Percentiles rank a stretch among this genome's conserved stretches.
phyloP scores from a whole-genome alignment of 37 sponge, comb jelly and placozoan species.

The Petrosia ficiformis region DNA sequence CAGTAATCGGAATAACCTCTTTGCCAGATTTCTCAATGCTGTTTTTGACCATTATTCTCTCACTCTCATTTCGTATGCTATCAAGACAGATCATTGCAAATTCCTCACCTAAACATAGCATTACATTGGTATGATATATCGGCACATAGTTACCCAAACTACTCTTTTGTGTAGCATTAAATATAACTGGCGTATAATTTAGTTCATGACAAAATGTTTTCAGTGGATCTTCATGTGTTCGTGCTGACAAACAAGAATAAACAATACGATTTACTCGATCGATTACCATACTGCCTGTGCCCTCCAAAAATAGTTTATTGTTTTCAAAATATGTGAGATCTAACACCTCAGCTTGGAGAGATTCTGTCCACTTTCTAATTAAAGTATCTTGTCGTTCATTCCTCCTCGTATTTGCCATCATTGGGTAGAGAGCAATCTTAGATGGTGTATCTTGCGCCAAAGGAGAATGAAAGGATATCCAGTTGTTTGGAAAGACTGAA shows the following conservation, averaged over 20 bases:
- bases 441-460: not conserved
- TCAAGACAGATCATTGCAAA: conserved; percentile 67
- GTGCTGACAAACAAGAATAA: conserved; percentile 55
- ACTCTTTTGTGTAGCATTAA: conserved; percentile 10
- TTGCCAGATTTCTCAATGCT: conserved; percentile 14
- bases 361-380: conserved; percentile 4
- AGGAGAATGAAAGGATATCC: conserved; percentile 60
- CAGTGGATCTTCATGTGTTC: conserved; percentile 42
- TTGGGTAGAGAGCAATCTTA: conserved; percentile 55
- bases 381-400: conserved; percentile 51
- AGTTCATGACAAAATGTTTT: conserved; percentile 41
- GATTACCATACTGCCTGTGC: conserved; percentile 84
- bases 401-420: conserved; percentile 47
- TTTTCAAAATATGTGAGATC: conserved; percentile 57
- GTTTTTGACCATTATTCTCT: conserved; percentile 23
- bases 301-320: conserved; percentile 60
- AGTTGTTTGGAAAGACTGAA: conserved; percentile 81
- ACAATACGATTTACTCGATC: conserved; percentile 62
- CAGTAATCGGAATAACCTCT: conserved; percentile 30
- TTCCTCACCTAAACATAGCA: conserved; percentile 44
- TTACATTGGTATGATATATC: conserved; percentile 85
- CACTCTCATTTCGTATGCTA: conserved; percentile 16
- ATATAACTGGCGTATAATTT: conserved; percentile 42
- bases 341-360: conserved; percentile 9
- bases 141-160: conserved; percentile 12